Evolutionary conservation across 2,888 invertebrate genomes (phyloP).

Genomic region (Zygogramma bicolorata): DNA sequence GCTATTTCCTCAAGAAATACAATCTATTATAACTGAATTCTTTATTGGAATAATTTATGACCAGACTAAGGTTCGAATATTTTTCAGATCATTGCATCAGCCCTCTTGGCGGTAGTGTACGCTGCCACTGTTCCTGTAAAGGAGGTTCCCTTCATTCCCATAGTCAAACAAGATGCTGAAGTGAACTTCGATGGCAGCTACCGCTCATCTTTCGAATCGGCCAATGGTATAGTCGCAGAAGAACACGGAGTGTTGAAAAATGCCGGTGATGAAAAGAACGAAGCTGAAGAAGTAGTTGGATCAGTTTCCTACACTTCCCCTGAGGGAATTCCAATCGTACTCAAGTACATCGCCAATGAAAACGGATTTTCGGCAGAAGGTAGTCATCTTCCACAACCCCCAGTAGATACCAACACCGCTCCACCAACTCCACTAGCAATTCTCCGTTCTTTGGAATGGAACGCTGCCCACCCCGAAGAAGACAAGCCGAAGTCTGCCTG

Average conservation of each 20-base stretch:
- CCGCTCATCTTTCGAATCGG: constrained; percentile 67
- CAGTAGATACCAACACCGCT: constrained; percentile 77
- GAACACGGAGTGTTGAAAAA: constrained; percentile 63
- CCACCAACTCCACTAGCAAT: constrained; percentile 79
- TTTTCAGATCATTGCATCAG: constrained; percentile 52
- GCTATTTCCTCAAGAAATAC: too few relatives aligned
- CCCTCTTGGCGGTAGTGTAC: constrained; percentile 51
- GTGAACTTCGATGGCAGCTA: constrained; percentile 68
- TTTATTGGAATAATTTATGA: too few relatives aligned
- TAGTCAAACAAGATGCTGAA: constrained; percentile 61
- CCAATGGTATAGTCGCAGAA: constrained; percentile 66
- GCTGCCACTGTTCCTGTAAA: constrained; percentile 55
- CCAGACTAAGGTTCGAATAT: neutral
- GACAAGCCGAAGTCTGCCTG: constrained; percentile 6
- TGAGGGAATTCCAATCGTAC: constrained; percentile 48
- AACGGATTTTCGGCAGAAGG: constrained; percentile 71
- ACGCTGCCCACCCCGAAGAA: constrained; percentile 71
- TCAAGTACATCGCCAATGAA: constrained; percentile 70
- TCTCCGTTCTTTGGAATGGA: constrained; percentile 74
- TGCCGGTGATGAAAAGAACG: constrained; percentile 53
- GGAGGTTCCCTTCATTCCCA: constrained; percentile 27
- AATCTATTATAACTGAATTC: too few relatives aligned
- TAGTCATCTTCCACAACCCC: constrained; percentile 68
- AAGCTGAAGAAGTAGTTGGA: constrained; percentile 54
- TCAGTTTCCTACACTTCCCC: constrained; percentile 50